Percentiles rank a stretch among this genome's conserved stretches.
Evolutionary conservation across 2,113 vertebrate species (phyloP).

Genomic region (Zosterops japonicus): DNA sequence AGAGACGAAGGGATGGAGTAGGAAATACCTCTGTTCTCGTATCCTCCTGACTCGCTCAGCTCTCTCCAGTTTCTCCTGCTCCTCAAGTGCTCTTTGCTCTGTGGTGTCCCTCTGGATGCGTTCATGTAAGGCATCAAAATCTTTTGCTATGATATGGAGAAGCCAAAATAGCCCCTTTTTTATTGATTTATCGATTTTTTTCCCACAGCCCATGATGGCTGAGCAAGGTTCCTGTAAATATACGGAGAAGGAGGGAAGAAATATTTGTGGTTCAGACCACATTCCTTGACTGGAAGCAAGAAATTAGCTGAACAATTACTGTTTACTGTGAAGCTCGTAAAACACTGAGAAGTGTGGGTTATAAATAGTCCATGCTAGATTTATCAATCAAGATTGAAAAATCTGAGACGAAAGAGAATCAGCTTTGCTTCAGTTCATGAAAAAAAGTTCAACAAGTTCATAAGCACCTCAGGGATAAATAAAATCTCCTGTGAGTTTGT

Average conservation of each 20-base stretch:
- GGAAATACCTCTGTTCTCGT: conserved; percentile 86
- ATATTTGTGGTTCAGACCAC: background rate
- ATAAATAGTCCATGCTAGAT: background rate
- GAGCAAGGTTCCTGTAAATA: conserved; percentile 88
- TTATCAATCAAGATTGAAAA: background rate
- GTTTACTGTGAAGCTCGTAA: background rate
- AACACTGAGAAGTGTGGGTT: background rate
- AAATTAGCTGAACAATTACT: background rate
- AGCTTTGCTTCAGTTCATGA: background rate
- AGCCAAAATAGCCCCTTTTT: conserved; percentile 93
- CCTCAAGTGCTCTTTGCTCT: conserved; percentile 87
- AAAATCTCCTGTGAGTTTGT: background rate
- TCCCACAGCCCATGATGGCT: conserved; percentile 86
- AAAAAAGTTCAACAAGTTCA: background rate
- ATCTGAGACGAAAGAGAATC: background rate
- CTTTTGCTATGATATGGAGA: conserved; percentile 89
- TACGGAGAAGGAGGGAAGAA: background rate
- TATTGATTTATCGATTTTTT: conserved; percentile 94
- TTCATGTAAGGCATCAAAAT: conserved; percentile 89
- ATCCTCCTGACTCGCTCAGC: conserved; percentile 85
- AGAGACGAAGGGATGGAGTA: background rate
- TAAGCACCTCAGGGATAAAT: background rate
- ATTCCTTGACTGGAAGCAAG: background rate
- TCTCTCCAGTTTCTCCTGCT: conserved; percentile 88
- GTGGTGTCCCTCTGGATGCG: conserved; percentile 90